These are phyloP conservation scores for Perizoma flavofasciatum DNA, from an alignment of 2,888 invertebrate genomes.

Conservation along the genomic window DNA sequence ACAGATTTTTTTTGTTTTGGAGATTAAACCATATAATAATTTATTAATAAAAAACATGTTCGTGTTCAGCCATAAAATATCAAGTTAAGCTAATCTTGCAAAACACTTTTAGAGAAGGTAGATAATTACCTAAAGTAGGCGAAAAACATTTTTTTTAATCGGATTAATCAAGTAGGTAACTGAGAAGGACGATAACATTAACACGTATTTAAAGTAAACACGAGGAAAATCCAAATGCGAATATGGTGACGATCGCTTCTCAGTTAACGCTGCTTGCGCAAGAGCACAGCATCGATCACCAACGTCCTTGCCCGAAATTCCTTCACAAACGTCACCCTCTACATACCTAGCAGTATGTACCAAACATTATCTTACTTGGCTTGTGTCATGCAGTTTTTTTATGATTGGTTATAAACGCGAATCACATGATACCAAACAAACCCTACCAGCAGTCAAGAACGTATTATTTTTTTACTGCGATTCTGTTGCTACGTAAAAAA, in stretches of 20 bases:
- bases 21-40: too few relatives aligned
- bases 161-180: slow-evolving; percentile 30
- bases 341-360: slow-evolving; percentile 16
- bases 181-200: slow-evolving; percentile 61
- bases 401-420: slow-evolving; percentile 15
- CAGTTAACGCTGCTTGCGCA: slow-evolving; percentile 60
- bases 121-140: slow-evolving; percentile 1
- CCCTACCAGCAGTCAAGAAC: slow-evolving; percentile 4
- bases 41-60: too few relatives aligned
- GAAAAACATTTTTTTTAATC: slow-evolving; percentile 27
- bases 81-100: slow-evolving; percentile 20
- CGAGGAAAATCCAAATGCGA: slow-evolving; percentile 63
- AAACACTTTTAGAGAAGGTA: slow-evolving; percentile 10
- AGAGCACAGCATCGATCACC: slow-evolving; percentile 67
- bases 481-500: background rate
- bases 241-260: slow-evolving; percentile 51
- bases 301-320: slow-evolving; percentile 77
- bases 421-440: slow-evolving; percentile 11
- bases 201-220: slow-evolving; percentile 65
- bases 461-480: slow-evolving; percentile 3
- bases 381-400: slow-evolving; percentile 21
- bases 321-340: slow-evolving; percentile 51
- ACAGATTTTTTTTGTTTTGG: too few relatives aligned
- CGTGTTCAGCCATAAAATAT: slow-evolving; percentile 17
- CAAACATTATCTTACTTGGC: slow-evolving; percentile 23